phyloP scores from a whole-genome alignment of 2,888 invertebrate species.

The Acronicta leporina region DNA sequence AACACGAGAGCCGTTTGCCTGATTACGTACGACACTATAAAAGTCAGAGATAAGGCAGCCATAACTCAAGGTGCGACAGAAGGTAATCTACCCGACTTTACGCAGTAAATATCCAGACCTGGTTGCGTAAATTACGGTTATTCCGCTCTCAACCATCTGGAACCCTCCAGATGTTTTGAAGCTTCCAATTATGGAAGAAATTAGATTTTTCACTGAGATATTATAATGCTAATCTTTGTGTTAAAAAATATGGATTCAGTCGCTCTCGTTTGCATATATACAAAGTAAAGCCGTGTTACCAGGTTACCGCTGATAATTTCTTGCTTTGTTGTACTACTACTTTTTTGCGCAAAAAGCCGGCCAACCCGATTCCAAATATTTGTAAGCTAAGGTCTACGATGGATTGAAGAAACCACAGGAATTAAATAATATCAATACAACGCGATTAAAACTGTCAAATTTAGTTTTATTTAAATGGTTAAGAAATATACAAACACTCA shows the following conservation, averaged over 20 bases:
- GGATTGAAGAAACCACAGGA: too few relatives aligned
- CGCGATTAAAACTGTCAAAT: too few relatives aligned
- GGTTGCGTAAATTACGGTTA: constrained; percentile 40
- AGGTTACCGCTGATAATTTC: background rate
- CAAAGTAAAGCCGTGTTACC: constrained; percentile 17
- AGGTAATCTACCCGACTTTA: constrained; percentile 56
- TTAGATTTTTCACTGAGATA: constrained; percentile 29
- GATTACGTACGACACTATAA: constrained; percentile 59
- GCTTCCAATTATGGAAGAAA: constrained; percentile 36
- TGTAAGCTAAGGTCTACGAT: too few relatives aligned
- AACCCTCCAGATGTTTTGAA: constrained; percentile 36
- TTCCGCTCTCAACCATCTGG: constrained; percentile 15
- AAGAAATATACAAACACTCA: too few relatives aligned
- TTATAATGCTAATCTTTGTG: constrained; percentile 26
- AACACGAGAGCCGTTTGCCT: constrained; percentile 31
- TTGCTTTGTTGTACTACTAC: background rate
- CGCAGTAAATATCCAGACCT: constrained; percentile 53
- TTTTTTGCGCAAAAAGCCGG: background rate
- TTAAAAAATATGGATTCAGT: constrained; percentile 28
- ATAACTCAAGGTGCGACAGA: constrained; percentile 59
- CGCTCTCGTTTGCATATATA: constrained; percentile 11
- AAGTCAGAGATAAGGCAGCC: constrained; percentile 58
- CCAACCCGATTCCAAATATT: too few relatives aligned
- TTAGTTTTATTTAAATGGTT: too few relatives aligned
- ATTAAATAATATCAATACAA: too few relatives aligned